Percentiles rank a stretch among this genome's conserved stretches.
These are phyloP conservation scores for Polyodon spathula DNA, from an alignment of 2,113 vertebrate species.

Conservation along the genomic window DNA sequence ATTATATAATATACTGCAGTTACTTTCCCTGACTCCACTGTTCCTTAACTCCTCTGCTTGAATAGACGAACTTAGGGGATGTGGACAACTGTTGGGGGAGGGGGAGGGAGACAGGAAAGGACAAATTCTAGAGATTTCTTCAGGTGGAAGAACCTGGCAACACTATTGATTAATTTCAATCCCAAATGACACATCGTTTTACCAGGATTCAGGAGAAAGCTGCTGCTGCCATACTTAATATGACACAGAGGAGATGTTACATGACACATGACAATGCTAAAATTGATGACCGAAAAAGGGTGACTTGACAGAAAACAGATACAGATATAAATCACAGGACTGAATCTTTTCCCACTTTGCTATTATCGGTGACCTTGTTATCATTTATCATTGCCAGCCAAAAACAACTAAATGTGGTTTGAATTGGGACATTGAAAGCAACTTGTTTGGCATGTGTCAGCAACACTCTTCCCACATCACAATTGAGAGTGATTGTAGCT, in stretches of 20 bases:
- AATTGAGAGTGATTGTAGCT: constrained; percentile 20
- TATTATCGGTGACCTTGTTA: constrained; percentile 27
- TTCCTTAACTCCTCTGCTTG: too few relatives aligned
- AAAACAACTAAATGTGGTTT: constrained; percentile 20
- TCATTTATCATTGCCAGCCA: constrained; percentile 39
- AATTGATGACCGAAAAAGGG: constrained; percentile 53
- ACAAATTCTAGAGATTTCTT: too few relatives aligned
- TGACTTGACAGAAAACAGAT: constrained; percentile 52
- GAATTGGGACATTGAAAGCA: constrained; percentile 31
- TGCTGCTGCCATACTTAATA: neutral
- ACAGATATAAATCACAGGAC: constrained; percentile 45
- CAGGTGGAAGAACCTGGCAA: too few relatives aligned
- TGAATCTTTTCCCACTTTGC: constrained; percentile 31
- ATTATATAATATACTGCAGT: too few relatives aligned
- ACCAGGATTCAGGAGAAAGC: neutral
- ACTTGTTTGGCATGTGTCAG: constrained; percentile 31
- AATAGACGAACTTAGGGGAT: too few relatives aligned
- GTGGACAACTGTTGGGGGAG: too few relatives aligned
- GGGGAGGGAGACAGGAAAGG: too few relatives aligned
- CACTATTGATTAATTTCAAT: too few relatives aligned
- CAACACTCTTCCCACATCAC: constrained; percentile 18
- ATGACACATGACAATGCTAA: constrained; percentile 33
- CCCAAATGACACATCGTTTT: neutral
- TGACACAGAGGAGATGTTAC: constrained; percentile 27
- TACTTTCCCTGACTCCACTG: too few relatives aligned